phyloP scores from a whole-genome alignment of 2,888 invertebrate genomes.

The Odontomyia ornata region DNA sequence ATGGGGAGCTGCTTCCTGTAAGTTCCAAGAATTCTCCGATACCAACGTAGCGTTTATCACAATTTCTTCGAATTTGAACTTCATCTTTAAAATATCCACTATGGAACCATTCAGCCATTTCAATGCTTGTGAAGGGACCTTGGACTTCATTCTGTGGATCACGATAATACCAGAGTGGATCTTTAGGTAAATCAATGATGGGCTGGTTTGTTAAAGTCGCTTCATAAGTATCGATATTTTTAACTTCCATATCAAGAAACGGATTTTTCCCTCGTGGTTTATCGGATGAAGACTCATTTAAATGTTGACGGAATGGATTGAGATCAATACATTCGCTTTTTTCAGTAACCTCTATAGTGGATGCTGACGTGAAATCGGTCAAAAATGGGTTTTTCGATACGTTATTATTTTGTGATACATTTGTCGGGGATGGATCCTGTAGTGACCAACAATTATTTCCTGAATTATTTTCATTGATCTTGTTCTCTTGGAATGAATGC shows the following conservation, averaged over 20 bases:
- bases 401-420: no score
- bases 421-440: no score
- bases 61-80: constrained; percentile 4
- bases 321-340: no score
- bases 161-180: constrained; percentile 2
- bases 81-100: neutral
- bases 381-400: no score
- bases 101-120: constrained; percentile 26
- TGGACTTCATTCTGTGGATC: neutral
- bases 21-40: constrained; percentile 9
- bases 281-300: no score
- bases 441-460: no score
- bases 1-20: constrained; percentile 21
- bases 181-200: neutral
- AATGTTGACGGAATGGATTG: no score
- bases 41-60: constrained; percentile 7
- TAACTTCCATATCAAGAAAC: neutral
- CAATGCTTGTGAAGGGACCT: constrained; percentile 24
- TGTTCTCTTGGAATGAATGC: no score
- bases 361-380: no score
- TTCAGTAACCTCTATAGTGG: no score
- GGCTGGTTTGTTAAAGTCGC: neutral
- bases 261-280: neutral
- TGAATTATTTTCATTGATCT: no score
- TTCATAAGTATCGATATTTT: neutral